Evolutionary conservation across 1,140 invertebrate species (phyloP).

Genomic region (Drosophila kurseongensis): DNA sequence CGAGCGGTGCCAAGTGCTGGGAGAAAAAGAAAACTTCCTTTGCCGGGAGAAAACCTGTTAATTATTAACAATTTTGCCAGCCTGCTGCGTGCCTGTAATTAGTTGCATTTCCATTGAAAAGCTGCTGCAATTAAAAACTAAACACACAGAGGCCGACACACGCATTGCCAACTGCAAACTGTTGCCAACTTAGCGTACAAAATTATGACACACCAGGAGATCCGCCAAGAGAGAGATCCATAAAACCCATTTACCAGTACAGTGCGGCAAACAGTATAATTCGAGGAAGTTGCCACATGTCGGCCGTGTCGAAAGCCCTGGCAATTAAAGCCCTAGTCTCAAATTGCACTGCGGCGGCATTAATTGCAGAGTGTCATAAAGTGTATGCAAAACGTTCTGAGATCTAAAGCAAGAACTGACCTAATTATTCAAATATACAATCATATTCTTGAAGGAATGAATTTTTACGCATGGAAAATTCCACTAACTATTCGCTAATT

Average conservation of each 20-base stretch:
- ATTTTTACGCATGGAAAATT: constrained; percentile 1
- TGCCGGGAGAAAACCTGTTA: constrained; percentile 71
- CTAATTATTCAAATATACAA: constrained; percentile 1
- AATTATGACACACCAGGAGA: constrained; percentile 66
- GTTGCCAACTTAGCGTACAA: constrained; percentile 83
- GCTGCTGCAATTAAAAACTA: constrained; percentile 70
- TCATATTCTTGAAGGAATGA: neutral
- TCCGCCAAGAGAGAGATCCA: constrained; percentile 21
- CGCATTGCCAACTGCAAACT: constrained; percentile 73
- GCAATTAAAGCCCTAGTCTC: constrained; percentile 28
- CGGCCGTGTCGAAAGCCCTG: constrained; percentile 33
- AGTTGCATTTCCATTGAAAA: constrained; percentile 79
- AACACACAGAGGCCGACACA: constrained; percentile 51
- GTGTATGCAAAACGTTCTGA: constrained; percentile 22
- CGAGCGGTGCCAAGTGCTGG: constrained; percentile 44
- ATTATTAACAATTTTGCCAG: constrained; percentile 79
- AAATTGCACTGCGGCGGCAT: constrained; percentile 39
- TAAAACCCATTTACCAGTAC: constrained; percentile 32
- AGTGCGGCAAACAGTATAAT: neutral
- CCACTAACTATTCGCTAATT: neutral
- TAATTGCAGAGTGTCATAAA: constrained; percentile 50
- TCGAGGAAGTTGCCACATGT: constrained; percentile 37
- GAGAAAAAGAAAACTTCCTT: constrained; percentile 44
- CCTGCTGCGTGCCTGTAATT: constrained; percentile 73
- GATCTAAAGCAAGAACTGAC: constrained; percentile 1